Percentiles rank a stretch among this genome's conserved stretches.
These are phyloP conservation scores for Oreochromis spilurus DNA, from an alignment of 2,113 vertebrate genomes.

Conservation along the genomic window DNA sequence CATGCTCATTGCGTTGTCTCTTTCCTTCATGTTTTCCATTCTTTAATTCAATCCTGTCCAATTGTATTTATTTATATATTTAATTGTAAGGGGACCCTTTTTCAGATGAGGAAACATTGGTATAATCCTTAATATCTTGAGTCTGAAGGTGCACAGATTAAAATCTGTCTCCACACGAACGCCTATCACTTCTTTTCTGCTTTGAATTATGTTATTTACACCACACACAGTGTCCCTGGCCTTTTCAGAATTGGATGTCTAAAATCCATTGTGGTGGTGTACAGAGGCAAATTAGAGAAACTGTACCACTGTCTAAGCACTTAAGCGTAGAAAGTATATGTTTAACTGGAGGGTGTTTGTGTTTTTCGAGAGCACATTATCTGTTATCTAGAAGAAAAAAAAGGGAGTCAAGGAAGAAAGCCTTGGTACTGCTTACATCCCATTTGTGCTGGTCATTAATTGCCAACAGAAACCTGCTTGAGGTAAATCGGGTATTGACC, in stretches of 20 bases:
- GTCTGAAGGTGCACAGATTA: background rate
- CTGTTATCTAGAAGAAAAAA: background rate
- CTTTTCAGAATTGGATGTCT: background rate
- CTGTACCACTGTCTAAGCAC: background rate
- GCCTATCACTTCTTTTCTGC: background rate
- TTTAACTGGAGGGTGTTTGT: background rate
- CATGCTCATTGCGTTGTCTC: background rate
- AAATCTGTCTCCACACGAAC: background rate
- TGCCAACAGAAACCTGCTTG: background rate
- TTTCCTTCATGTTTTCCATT: background rate
- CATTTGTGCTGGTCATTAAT: background rate
- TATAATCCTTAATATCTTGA: background rate
- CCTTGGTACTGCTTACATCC: background rate
- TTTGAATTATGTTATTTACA: background rate
- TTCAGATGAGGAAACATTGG: background rate
- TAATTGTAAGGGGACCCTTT: background rate
- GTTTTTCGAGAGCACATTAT: background rate
- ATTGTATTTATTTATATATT: background rate
- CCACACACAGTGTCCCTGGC: background rate
- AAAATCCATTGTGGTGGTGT: background rate
- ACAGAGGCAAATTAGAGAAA: background rate
- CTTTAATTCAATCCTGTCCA: background rate
- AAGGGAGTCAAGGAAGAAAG: background rate
- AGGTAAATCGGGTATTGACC: conserved; percentile 9
- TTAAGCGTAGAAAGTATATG: background rate